These are phyloP conservation scores for Empis livida DNA, from an alignment of 2,888 invertebrate genomes.

Conservation along the genomic window DNA sequence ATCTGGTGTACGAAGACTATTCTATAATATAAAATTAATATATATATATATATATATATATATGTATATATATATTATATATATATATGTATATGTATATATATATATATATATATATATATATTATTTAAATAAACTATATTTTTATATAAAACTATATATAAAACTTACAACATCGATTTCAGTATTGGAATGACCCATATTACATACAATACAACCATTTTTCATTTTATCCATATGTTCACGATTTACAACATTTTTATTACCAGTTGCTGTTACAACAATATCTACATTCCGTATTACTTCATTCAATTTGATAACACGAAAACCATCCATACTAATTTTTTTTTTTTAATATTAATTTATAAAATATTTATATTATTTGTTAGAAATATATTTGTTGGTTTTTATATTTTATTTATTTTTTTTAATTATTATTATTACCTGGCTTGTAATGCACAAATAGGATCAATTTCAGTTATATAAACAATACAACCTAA, in stretches of 20 bases:
- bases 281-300: conserved; percentile 87
- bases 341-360: too few relatives aligned
- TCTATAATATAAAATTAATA: conserved; percentile 39
- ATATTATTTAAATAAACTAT: too few relatives aligned
- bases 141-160: too few relatives aligned
- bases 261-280: conserved; percentile 95
- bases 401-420: background rate
- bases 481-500: conserved; percentile 78
- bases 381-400: too few relatives aligned
- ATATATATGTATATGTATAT: too few relatives aligned
- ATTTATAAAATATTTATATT: too few relatives aligned
- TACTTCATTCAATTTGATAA: conserved; percentile 89
- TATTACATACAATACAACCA: conserved; percentile 90
- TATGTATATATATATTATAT: too few relatives aligned
- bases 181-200: conserved; percentile 96
- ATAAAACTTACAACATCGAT: conserved; percentile 65
- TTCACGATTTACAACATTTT: conserved; percentile 87
- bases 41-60: too few relatives aligned
- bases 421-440: too few relatives aligned
- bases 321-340: conserved; percentile 88
- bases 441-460: conserved; percentile 87
- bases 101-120: too few relatives aligned
- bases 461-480: conserved; percentile 96
- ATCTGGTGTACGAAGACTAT: conserved; percentile 83
- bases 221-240: conserved; percentile 96